These are phyloP conservation scores for Orientallactaga sibirica DNA, from an alignment of 2,797 vertebrate genomes.

Conservation along the genomic window DNA sequence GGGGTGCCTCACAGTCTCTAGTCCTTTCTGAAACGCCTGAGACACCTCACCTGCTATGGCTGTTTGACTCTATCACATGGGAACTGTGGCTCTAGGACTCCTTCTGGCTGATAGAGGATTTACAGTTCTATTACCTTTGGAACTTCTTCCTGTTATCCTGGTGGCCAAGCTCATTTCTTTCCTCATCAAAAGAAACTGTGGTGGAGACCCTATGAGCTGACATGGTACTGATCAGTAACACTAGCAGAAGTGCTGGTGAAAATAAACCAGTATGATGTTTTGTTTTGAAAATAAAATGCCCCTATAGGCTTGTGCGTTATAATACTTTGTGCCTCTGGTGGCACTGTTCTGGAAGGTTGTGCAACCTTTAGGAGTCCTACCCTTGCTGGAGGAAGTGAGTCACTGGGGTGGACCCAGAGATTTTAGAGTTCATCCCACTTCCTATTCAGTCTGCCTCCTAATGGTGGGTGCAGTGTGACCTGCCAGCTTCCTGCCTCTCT, in stretches of 20 bases:
- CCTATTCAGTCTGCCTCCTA: too few relatives aligned
- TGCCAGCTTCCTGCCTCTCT: too few relatives aligned
- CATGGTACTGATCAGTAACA: neutral
- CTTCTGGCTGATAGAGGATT: neutral
- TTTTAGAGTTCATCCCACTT: too few relatives aligned
- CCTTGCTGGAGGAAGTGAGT: too few relatives aligned
- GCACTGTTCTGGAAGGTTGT: too few relatives aligned
- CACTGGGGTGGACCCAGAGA: too few relatives aligned
- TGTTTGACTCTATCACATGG: neutral
- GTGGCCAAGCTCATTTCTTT: neutral
- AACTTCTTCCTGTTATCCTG: neutral
- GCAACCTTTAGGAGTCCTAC: too few relatives aligned
- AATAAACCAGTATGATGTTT: conserved; percentile 18
- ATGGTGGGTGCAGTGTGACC: too few relatives aligned
- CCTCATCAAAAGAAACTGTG: neutral
- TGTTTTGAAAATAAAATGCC: too few relatives aligned
- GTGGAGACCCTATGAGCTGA: neutral
- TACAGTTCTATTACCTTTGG: neutral
- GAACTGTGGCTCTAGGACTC: too few relatives aligned
- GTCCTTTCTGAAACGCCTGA: neutral
- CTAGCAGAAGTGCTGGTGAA: conserved; percentile 1
- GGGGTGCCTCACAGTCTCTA: neutral
- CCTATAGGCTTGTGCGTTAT: too few relatives aligned
- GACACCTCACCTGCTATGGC: neutral
- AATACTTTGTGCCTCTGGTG: too few relatives aligned